Conservation (phyloP, 2,888 invertebrate species). For the Leistus spinibarbis region DNA sequence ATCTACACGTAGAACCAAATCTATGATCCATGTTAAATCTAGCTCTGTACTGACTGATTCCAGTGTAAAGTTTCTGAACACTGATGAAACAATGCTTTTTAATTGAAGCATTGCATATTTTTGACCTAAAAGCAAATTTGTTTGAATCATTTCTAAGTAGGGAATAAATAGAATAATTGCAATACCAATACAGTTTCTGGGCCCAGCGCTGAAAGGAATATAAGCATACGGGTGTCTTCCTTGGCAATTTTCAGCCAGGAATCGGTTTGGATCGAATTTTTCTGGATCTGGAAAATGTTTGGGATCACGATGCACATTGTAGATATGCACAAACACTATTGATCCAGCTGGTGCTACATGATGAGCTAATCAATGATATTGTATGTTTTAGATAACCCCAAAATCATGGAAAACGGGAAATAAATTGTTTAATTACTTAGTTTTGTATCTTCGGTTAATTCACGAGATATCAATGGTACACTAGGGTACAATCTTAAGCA, state of each 20-base stretch:
- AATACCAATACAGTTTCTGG: conserved; percentile 73
- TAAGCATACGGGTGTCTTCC: conserved; percentile 67
- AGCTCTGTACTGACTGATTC: no score
- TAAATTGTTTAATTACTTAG: conserved; percentile 1
- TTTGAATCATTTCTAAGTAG: no score
- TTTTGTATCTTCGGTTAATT: conserved; percentile 57
- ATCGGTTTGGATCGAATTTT: conserved; percentile 73
- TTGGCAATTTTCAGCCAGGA: conserved; percentile 64
- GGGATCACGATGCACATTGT: conserved; percentile 60
- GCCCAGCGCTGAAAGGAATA: conserved; percentile 72
- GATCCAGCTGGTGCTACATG: conserved; percentile 58
- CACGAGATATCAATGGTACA: conserved; percentile 67
- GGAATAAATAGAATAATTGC: no score
- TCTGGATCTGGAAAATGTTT: conserved; percentile 68
- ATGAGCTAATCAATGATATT: no score
- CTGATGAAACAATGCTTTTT: no score
- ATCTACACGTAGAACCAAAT: no score
- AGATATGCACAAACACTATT: conserved; percentile 58
- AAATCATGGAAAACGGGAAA: not conserved
- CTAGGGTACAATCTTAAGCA: conserved; percentile 68
- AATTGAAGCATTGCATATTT: no score
- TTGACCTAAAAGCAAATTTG: no score
- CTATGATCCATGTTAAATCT: no score
- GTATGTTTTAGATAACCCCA: no score
- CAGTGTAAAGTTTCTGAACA: no score